phyloP scores from a whole-genome alignment of 64 coral and sea anemone species.

The Cladopsammia gracilis region DNA sequence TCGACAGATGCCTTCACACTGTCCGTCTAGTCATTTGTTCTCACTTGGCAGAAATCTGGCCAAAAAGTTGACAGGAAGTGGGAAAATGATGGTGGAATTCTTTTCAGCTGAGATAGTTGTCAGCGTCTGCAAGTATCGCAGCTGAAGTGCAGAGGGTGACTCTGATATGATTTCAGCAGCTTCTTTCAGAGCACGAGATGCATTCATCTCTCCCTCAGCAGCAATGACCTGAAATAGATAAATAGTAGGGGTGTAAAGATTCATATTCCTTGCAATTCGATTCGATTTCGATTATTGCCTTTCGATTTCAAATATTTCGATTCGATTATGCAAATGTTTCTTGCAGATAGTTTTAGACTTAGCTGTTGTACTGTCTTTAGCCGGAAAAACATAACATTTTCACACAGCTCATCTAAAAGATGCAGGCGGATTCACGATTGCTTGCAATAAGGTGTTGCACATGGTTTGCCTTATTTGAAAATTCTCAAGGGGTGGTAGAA shows the following conservation, averaged over 20 bases:
- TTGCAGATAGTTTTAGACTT: too few species aligned
- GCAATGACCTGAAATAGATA: constrained; percentile 70
- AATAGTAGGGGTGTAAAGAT: not conserved
- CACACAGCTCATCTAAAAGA: too few species aligned
- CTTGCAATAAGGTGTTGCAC: too few species aligned
- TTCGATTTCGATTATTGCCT: too few species aligned
- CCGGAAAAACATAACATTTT: too few species aligned
- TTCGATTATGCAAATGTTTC: too few species aligned
- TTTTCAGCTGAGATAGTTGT: constrained; percentile 87
- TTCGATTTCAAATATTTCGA: too few species aligned
- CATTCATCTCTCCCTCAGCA: constrained; percentile 89
- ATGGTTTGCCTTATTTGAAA: too few species aligned
- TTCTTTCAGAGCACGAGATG: constrained; percentile 82
- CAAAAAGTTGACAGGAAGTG: constrained; percentile 77
- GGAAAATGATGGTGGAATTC: constrained; percentile 87
- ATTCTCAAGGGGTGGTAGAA: too few species aligned
- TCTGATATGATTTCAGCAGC: constrained; percentile 84
- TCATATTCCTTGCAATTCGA: too few species aligned
- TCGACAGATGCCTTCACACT: not conserved
- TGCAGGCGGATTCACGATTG: too few species aligned
- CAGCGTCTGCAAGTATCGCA: constrained; percentile 83
- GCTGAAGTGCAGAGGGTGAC: constrained; percentile 75
- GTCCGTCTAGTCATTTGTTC: constrained; percentile 21
- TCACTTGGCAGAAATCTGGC: constrained; percentile 40
- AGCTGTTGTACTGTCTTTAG: too few species aligned